Base-by-base conservation (phyloP, 2,113 vertebrate species). In the Anthoscopus minutus region DNA sequence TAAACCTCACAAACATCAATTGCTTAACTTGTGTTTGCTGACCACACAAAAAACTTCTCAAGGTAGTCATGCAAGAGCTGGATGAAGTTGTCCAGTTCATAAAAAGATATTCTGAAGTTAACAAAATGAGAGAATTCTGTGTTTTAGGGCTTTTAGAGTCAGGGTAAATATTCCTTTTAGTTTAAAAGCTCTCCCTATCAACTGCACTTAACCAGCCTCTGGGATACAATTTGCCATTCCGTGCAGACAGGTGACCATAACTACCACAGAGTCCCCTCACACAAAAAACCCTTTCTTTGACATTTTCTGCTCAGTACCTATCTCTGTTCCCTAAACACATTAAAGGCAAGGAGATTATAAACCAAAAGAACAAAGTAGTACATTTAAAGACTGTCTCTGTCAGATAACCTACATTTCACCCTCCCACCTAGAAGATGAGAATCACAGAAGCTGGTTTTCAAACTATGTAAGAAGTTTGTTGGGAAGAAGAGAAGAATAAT, bases 41-140 rank as follows among this genome's bases (percentile, higher is more conserved):
- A 95, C 74, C 76, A 96, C 92, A 93, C 61, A 95, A 88, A 58
- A 86, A 65, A 92, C 33, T 84, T 92, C 87, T 85, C 22, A 77
- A 61, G n/a, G 60, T 51, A 35, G 22, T 69, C 82, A 70, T 40
- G 57, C 72, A 90, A 73, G 78, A 54, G 40, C 23, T 48, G 27
- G 60, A 81, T 87, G 35, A 81, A 87, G 28, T 27, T 56, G 51
- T 44, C 48, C 35, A 82, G 56, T 35, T 73, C 22, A 37, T 35
- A 56, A 69, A 93, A 92, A 51, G 92, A 70, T 15, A 48, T 11
- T 79, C 15, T 3, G 9, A 53, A 61, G 4, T 73, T 81, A 84
- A 12, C 30, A 71, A 81, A 11, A 78, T 37, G 7, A 89, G 35
- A 71, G 62, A 54, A 77, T 54, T 19, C 19, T 16, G 0, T 28